Evolutionary conservation across 2,888 invertebrate genomes (phyloP).

Genomic region (Rotaria magnacalcarata): DNA sequence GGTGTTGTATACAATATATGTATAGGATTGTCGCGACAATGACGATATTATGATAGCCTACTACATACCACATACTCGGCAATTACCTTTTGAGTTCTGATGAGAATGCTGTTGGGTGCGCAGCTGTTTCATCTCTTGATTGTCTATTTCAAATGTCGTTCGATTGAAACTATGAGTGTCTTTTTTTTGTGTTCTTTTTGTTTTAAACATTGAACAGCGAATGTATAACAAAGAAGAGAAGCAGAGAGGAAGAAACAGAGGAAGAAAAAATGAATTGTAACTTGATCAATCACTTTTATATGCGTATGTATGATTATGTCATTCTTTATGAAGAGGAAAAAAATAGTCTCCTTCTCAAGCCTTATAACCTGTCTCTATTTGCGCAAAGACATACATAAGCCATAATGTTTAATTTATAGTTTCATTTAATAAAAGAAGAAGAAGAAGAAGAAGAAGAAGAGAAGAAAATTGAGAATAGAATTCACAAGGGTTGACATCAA

Average conservation of each 20-base stretch:
- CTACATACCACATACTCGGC: background rate
- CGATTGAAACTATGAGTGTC: background rate
- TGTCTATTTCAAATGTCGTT: background rate
- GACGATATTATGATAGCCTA: background rate
- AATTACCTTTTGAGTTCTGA: slow-evolving; percentile 24
- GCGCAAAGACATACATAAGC: background rate
- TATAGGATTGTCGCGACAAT: background rate
- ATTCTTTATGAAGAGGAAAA: background rate
- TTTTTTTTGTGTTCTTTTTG: background rate
- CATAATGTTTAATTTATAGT: background rate
- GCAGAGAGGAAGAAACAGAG: background rate
- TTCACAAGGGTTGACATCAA: background rate
- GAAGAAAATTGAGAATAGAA: background rate
- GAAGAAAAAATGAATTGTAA: background rate
- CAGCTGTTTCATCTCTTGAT: slow-evolving; percentile 15
- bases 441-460: background rate
- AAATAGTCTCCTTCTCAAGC: slow-evolving; percentile 7
- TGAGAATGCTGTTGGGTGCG: background rate
- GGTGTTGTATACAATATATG: background rate
- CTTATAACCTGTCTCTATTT: slow-evolving; percentile 2
- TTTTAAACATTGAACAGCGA: background rate
- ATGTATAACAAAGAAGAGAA: background rate
- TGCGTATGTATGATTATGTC: background rate
- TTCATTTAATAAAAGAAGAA: background rate
- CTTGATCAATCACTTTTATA: background rate